Evolutionary conservation across 2,113 vertebrate species (phyloP).

Genomic region (Panthera tigris): DNA sequence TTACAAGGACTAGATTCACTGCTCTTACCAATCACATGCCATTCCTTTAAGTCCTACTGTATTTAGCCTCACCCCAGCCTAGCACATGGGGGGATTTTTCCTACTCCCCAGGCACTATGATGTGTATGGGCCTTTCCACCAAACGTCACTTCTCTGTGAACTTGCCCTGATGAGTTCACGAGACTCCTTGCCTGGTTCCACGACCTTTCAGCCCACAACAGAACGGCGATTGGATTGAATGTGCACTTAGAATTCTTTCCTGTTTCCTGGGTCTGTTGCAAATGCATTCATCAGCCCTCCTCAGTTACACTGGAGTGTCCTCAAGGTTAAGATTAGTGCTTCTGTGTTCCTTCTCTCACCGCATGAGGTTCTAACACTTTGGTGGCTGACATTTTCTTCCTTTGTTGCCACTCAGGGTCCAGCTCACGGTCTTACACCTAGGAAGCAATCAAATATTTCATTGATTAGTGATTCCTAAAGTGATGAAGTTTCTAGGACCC

Average conservation of each 20-base stretch:
- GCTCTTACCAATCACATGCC: neutral
- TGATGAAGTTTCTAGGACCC: neutral
- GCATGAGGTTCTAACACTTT: neutral
- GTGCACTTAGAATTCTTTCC: neutral
- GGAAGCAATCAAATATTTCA: neutral
- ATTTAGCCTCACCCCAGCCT: neutral
- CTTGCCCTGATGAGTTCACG: neutral
- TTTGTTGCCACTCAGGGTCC: neutral
- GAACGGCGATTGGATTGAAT: neutral
- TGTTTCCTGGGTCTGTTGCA: neutral
- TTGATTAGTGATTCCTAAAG: neutral
- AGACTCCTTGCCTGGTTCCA: neutral
- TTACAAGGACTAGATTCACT: neutral
- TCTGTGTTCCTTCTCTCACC: neutral
- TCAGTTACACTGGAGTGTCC: neutral
- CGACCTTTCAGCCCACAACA: neutral
- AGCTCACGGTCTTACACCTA: neutral
- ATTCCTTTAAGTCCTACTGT: neutral
- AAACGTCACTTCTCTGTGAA: neutral
- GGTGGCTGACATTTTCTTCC: neutral
- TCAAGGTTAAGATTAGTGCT: neutral
- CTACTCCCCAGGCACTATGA: neutral
- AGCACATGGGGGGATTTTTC: neutral
- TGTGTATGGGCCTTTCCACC: neutral
- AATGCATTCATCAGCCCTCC: neutral